phyloP scores from a whole-genome alignment of 2,113 vertebrate species.

The Lophochroa leadbeateri region DNA sequence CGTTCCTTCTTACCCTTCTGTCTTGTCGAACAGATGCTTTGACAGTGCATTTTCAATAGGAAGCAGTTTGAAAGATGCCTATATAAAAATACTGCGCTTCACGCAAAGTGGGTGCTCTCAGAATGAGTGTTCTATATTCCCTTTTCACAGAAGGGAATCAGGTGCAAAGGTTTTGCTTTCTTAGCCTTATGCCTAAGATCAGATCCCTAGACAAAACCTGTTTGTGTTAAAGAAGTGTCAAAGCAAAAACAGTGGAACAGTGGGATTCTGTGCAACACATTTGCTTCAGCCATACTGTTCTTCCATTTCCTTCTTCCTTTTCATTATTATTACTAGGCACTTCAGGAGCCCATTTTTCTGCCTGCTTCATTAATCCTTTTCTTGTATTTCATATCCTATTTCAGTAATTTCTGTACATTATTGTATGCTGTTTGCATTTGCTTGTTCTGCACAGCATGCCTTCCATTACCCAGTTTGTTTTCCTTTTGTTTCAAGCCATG shows the following conservation, averaged over 20 bases:
- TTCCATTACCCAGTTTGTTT: neutral
- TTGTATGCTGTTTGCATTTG: neutral
- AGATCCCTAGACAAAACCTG: neutral
- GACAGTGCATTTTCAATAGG: neutral
- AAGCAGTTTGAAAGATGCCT: neutral
- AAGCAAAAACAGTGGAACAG: neutral
- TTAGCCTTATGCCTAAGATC: neutral
- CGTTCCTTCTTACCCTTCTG: neutral
- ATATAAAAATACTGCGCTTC: neutral
- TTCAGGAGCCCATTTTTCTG: neutral
- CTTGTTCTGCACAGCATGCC: neutral
- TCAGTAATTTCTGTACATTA: neutral
- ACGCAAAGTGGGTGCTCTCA: neutral
- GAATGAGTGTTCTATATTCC: neutral
- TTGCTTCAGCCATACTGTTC: neutral
- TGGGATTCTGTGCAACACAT: neutral
- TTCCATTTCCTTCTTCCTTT: neutral
- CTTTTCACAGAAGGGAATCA: neutral
- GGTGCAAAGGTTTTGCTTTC: neutral
- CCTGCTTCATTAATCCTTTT: slow-evolving; percentile 3
- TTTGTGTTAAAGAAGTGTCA: neutral
- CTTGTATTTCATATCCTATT: neutral
- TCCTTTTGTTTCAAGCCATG: neutral
- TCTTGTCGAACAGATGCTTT: neutral
- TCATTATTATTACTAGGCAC: neutral